phyloP scores from a whole-genome alignment of 1,140 invertebrate species.

The Elysia chlorotica region DNA sequence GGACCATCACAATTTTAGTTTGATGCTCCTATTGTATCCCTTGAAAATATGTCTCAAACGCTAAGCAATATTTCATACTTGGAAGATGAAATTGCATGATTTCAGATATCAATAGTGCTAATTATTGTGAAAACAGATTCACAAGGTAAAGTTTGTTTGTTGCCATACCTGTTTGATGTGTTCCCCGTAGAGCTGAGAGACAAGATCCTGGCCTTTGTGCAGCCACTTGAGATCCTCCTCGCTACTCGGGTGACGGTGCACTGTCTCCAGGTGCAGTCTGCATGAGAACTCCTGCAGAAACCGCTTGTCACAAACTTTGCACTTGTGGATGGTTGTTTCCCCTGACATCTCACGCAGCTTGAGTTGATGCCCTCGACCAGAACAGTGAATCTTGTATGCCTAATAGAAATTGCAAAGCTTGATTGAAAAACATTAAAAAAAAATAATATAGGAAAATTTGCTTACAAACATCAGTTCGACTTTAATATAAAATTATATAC shows the following conservation, averaged over 20 bases:
- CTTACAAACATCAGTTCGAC: no score
- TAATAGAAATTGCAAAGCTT: no score
- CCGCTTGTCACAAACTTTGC: constrained; percentile 45
- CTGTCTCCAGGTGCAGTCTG: constrained; percentile 47
- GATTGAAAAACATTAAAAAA: no score
- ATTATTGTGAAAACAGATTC: no score
- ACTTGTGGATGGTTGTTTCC: constrained; percentile 28
- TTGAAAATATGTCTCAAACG: no score
- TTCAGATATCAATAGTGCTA: no score
- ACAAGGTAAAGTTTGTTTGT: no score
- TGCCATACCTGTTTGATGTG: constrained; percentile 32
- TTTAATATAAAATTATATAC: background rate
- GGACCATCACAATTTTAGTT: no score
- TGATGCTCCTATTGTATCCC: no score
- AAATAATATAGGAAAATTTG: no score
- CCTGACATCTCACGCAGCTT: constrained; percentile 33
- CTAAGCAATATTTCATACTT: no score
- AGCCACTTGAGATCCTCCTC: constrained; percentile 39
- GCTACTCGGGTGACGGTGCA: constrained; percentile 45
- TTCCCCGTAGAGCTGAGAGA: constrained; percentile 37
- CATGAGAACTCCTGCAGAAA: constrained; percentile 47
- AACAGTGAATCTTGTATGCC: constrained; percentile 43
- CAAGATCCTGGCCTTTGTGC: constrained; percentile 38
- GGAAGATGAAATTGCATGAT: no score
- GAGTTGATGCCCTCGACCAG: constrained; percentile 39